Conservation (phyloP, 2,113 vertebrate genomes). For the Pitta sordida region DNA sequence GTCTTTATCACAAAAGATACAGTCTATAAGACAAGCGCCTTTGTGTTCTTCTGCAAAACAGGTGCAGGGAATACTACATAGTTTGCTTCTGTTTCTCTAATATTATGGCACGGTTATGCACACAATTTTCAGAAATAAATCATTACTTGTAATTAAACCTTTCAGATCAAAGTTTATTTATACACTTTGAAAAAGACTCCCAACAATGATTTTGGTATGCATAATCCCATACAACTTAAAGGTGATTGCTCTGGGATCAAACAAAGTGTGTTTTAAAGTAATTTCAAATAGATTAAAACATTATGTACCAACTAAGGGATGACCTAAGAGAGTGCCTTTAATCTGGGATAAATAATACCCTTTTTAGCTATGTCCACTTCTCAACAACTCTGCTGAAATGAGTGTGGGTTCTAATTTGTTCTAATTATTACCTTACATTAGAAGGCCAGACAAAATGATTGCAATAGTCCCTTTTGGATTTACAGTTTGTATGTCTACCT, state of each 20-base stretch:
- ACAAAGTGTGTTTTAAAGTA: neutral
- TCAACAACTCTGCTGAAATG: neutral
- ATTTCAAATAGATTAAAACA: neutral
- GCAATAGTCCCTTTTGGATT: neutral
- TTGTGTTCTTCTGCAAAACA: neutral
- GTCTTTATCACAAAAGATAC: neutral
- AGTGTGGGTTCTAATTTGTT: neutral
- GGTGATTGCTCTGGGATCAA: neutral
- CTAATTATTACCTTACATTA: neutral
- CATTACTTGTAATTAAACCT: neutral
- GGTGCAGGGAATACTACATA: neutral
- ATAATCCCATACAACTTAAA: neutral
- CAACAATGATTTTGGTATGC: neutral
- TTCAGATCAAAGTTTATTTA: conserved; percentile 26
- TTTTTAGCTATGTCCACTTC: neutral
- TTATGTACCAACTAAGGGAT: neutral
- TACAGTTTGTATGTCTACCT: neutral
- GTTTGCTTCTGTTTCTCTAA: neutral
- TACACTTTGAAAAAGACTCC: neutral
- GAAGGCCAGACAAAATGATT: neutral
- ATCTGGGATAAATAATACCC: neutral
- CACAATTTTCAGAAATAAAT: neutral
- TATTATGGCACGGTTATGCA: neutral
- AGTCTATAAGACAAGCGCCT: neutral
- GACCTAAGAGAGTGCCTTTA: neutral